These are phyloP conservation scores for Characodon lateralis DNA, from an alignment of 2,797 vertebrate species.

Conservation along the genomic window DNA sequence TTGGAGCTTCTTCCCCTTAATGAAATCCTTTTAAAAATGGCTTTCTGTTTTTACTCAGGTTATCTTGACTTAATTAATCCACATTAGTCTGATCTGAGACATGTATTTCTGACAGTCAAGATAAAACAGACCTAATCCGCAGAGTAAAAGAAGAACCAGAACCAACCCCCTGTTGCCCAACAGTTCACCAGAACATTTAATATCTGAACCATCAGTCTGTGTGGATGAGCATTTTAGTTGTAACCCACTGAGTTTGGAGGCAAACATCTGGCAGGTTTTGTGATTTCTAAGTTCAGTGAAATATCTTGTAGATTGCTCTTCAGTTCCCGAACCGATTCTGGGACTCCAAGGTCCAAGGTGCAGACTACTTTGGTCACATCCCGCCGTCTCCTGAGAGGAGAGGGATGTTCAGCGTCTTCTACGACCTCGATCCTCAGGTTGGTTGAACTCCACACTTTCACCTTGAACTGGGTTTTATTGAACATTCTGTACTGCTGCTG, in stretches of 20 bases:
- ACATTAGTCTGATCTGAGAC: no score
- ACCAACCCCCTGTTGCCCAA: no score
- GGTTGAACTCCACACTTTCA: background rate
- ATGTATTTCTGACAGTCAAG: no score
- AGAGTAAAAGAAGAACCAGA: no score
- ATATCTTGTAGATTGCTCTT: conserved; percentile 85
- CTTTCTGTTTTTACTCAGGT: no score
- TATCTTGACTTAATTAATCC: no score
- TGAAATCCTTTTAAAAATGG: no score
- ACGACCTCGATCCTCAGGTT: conserved; percentile 96
- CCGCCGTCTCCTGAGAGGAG: conserved; percentile 88
- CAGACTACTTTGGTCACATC: conserved; percentile 94
- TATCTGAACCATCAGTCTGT: background rate
- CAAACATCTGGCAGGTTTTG: background rate
- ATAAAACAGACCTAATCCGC: no score
- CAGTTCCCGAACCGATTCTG: conserved; percentile 96
- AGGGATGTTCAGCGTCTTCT: conserved; percentile 95
- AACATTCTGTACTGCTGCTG: background rate
- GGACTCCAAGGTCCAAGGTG: conserved; percentile 94
- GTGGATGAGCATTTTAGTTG: background rate
- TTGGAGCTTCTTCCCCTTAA: no score
- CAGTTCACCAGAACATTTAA: background rate
- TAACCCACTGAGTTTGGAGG: background rate
- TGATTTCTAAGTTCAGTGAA: background rate
- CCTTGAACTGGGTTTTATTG: background rate